Percentiles rank a stretch among this genome's conserved stretches.
Conservation (phyloP, 2,888 invertebrate genomes). For the Acrobasis repandana region DNA sequence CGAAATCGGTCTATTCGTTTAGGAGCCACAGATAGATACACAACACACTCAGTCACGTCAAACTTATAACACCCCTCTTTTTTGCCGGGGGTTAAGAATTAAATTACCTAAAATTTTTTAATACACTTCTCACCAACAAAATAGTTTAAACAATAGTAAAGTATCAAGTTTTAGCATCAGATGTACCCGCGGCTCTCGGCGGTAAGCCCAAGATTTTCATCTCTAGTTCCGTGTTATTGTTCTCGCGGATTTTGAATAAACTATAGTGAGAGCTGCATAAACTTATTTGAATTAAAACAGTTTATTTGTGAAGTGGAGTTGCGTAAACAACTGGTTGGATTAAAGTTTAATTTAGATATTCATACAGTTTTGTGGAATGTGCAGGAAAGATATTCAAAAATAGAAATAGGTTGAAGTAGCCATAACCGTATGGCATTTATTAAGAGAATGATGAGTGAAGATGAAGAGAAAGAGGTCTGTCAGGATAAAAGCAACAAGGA, state of each 20-base stretch:
- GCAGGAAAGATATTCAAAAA: too few species aligned
- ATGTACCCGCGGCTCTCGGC: background rate
- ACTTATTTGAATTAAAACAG: constrained; percentile 11
- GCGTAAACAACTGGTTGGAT: background rate
- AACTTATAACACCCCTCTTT: too few species aligned
- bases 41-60: too few species aligned
- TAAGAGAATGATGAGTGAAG: too few species aligned
- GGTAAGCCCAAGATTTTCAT: constrained; percentile 16
- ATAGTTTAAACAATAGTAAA: constrained; percentile 1
- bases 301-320: background rate
- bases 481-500: too few species aligned
- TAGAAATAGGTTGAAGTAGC: too few species aligned
- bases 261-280: constrained; percentile 6
- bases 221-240: constrained; percentile 8
- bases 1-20: too few species aligned
- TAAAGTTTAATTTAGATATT: background rate
- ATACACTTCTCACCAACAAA: background rate
- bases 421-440: too few species aligned
- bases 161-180: background rate
- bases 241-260: constrained; percentile 18
- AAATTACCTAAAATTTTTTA: background rate
- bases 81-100: too few species aligned
- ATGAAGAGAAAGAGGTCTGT: too few species aligned
- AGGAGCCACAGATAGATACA: too few species aligned
- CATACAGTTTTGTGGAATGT: background rate